A percentile compares a stretch with the other conserved stretches of the same genome.
These are phyloP conservation scores for Umimayanthus kanabou DNA, from an alignment of 92 coral and sea anemone genomes.

Conservation along the genomic window DNA sequence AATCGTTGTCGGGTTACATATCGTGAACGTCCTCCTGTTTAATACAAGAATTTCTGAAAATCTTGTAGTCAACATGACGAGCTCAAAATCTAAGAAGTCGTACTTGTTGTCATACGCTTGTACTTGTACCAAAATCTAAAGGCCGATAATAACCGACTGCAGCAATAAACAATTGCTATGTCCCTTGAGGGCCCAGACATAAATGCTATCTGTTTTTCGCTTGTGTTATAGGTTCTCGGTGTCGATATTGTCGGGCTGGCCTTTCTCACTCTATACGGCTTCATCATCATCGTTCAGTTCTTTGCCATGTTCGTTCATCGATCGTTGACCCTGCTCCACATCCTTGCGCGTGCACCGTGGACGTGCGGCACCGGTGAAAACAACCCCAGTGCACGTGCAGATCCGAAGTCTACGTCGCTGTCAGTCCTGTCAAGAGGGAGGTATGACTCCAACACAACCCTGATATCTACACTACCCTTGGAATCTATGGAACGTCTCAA, in stretches of 20 bases:
- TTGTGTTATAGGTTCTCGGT: slow-evolving; percentile 19
- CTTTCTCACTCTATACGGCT: slow-evolving; percentile 50
- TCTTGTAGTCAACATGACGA: too few species aligned
- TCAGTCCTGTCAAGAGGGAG: neutral
- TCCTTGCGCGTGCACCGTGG: slow-evolving; percentile 64
- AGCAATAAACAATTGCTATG: too few species aligned
- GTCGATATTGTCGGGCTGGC: slow-evolving; percentile 49
- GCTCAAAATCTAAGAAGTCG: too few species aligned
- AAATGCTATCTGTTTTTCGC: too few species aligned
- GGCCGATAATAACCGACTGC: too few species aligned
- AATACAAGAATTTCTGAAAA: too few species aligned
- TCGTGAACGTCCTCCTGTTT: too few species aligned
- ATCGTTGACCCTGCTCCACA: slow-evolving; percentile 40
- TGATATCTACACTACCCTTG: slow-evolving; percentile 24
- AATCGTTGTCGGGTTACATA: too few species aligned
- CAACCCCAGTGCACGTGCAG: neutral
- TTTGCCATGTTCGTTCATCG: slow-evolving; percentile 60
- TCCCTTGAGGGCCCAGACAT: too few species aligned
- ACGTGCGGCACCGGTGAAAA: slow-evolving; percentile 35
- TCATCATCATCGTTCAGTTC: slow-evolving; percentile 50
- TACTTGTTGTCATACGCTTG: too few species aligned
- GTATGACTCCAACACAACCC: slow-evolving; percentile 10
- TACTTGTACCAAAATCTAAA: too few species aligned
- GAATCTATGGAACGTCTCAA: slow-evolving; percentile 32
- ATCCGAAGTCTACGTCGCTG: neutral